Conservation (phyloP, 2,888 invertebrate species). For the Auanema sp. region DNA sequence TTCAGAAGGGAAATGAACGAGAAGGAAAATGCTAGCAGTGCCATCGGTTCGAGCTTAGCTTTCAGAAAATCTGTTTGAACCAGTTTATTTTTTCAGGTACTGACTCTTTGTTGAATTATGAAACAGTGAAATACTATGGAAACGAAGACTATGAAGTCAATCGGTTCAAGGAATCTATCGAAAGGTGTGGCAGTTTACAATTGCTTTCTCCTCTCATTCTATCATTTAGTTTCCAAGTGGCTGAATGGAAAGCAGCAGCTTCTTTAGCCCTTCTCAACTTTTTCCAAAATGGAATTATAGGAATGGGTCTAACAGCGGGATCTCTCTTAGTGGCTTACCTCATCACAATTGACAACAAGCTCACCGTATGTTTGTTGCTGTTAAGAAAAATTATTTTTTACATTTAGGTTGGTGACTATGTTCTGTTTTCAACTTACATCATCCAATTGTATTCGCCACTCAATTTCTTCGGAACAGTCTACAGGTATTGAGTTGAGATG, state of each 20-base stretch:
- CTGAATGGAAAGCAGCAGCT: slow-evolving; percentile 85
- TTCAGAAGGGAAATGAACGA: slow-evolving; percentile 90
- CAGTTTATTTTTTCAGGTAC: slow-evolving; percentile 69
- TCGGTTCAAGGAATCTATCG: slow-evolving; percentile 81
- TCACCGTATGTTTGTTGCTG: slow-evolving; percentile 23
- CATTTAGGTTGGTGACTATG: slow-evolving; percentile 89
- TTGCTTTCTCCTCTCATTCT: no score
- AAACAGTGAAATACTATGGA: slow-evolving; percentile 95
- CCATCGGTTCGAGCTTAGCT: slow-evolving; percentile 68
- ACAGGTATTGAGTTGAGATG: slow-evolving; percentile 73
- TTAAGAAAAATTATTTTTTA: neutral
- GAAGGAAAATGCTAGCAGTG: slow-evolving; percentile 87
- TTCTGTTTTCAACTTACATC: slow-evolving; percentile 90
- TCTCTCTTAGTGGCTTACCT: slow-evolving; percentile 81
- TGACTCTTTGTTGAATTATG: slow-evolving; percentile 93
- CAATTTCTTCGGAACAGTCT: slow-evolving; percentile 97
- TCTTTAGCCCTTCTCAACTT: slow-evolving; percentile 88
- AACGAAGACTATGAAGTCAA: slow-evolving; percentile 89
- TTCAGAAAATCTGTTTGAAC: neutral
- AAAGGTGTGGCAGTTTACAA: slow-evolving; percentile 69
- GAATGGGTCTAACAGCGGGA: slow-evolving; percentile 77
- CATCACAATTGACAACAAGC: slow-evolving; percentile 68
- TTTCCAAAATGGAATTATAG: slow-evolving; percentile 86
- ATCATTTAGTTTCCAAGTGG: slow-evolving; percentile 72
- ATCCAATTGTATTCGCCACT: slow-evolving; percentile 88